Conservation (phyloP, 2,797 vertebrate species). For the Staurois parvus region DNA sequence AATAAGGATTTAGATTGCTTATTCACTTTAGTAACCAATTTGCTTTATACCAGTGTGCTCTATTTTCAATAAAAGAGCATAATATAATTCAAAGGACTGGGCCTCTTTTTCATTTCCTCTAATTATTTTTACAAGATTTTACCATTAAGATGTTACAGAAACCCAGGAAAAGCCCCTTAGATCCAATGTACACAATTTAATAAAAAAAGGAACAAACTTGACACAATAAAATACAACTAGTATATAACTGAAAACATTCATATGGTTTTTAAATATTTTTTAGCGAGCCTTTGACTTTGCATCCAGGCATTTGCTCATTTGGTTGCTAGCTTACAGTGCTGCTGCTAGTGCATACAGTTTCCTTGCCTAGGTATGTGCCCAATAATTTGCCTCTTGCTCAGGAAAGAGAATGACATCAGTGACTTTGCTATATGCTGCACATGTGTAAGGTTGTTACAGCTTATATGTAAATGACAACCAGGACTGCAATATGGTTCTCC, state of each 20-base stretch:
- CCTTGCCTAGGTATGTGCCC: background rate
- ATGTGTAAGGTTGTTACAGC: background rate
- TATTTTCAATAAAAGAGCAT: constrained; percentile 54
- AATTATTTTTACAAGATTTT: constrained; percentile 39
- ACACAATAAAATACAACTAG: background rate
- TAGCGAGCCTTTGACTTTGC: too few species aligned
- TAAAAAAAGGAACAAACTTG: background rate
- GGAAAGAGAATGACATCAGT: background rate
- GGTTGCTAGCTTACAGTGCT: background rate
- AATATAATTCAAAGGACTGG: constrained; percentile 39
- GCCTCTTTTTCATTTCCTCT: constrained; percentile 52
- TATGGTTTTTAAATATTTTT: too few species aligned
- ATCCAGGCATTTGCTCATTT: too few species aligned
- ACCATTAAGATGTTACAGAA: constrained; percentile 40
- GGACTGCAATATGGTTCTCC: too few species aligned
- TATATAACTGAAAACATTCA: too few species aligned
- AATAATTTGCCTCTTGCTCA: background rate
- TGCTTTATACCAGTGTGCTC: constrained; percentile 40
- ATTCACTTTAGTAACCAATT: constrained; percentile 52
- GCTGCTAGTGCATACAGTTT: background rate
- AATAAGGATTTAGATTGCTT: constrained; percentile 34
- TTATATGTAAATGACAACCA: too few species aligned
- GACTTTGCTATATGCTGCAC: background rate
- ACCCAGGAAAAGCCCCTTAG: background rate
- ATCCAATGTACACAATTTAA: background rate